Conservation (phyloP, 2,797 vertebrate genomes). For the Carcharodon carcharias region DNA sequence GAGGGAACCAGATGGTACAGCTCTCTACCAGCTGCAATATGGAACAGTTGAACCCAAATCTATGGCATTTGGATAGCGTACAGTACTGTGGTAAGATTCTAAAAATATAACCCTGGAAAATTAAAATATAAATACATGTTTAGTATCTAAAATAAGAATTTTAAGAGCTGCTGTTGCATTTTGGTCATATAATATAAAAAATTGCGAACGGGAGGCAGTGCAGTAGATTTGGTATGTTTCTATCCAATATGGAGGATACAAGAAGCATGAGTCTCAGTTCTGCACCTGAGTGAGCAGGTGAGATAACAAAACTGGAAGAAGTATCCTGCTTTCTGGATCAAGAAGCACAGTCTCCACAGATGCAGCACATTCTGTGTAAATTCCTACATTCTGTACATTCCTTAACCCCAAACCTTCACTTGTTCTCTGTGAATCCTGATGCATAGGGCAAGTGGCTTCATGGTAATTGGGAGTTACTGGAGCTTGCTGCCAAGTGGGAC, state of each 20-base stretch:
- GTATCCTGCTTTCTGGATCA: not conserved
- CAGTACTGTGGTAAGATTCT: not conserved
- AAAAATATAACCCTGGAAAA: not conserved
- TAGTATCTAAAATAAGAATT: not conserved
- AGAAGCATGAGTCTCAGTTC: not conserved
- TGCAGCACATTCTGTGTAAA: not conserved
- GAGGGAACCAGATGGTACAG: not conserved
- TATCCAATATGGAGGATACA: not conserved
- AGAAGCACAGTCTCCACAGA: not conserved
- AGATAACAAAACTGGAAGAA: not conserved
- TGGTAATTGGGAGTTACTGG: not conserved
- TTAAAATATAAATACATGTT: slow-evolving; percentile 5
- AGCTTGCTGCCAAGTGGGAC: not conserved
- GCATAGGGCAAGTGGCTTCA: not conserved
- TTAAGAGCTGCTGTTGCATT: not conserved
- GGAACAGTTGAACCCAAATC: not conserved
- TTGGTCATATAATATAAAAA: not conserved
- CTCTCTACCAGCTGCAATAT: not conserved
- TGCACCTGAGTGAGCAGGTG: not conserved
- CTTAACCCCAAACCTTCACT: too few relatives aligned
- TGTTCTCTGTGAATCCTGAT: not conserved
- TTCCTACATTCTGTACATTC: not conserved
- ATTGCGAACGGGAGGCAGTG: not conserved
- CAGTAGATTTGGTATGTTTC: not conserved
- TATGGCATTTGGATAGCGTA: not conserved